Conservation (phyloP, 2,888 invertebrate genomes). For the Osmoderma eremita region DNA sequence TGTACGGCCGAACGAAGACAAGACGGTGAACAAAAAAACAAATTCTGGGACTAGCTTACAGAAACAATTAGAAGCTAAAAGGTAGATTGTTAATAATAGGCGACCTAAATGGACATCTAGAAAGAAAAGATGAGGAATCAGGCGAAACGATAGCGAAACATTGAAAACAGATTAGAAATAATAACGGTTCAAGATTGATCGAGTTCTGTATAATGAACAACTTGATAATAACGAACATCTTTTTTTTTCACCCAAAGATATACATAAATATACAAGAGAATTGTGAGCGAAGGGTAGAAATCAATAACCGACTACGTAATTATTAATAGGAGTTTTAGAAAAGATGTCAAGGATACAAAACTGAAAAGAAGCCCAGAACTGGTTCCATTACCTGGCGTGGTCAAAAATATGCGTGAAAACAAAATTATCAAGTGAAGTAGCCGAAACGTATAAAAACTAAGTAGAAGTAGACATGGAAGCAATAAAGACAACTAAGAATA, state of each 20-base stretch:
- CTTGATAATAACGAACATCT: constrained; percentile 28
- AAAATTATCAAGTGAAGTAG: background rate
- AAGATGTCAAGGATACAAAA: constrained; percentile 16
- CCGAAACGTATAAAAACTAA: too few relatives aligned
- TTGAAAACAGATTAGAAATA: constrained; percentile 29
- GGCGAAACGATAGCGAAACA: background rate
- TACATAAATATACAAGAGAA: constrained; percentile 35
- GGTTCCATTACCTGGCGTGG: constrained; percentile 26
- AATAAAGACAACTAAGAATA: too few relatives aligned
- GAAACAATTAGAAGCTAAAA: constrained; percentile 15
- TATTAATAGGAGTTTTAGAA: constrained; percentile 30
- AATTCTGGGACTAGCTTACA: constrained; percentile 27
- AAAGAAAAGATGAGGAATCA: constrained; percentile 17
- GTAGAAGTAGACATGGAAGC: too few relatives aligned
- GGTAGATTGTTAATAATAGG: constrained; percentile 31
- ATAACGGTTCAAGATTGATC: constrained; percentile 32
- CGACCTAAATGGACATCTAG: constrained; percentile 27
- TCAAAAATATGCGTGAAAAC: constrained; percentile 10
- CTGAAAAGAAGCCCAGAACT: constrained; percentile 29
- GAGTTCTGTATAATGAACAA: constrained; percentile 24
- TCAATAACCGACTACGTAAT: constrained; percentile 34
- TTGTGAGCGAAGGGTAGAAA: constrained; percentile 4
- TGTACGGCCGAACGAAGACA: constrained; percentile 25
- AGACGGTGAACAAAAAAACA: constrained; percentile 8
- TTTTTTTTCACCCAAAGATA: constrained; percentile 33